These are phyloP conservation scores for Alloscopus bannaensis DNA, from an alignment of 2,888 invertebrate species.

Conservation along the genomic window DNA sequence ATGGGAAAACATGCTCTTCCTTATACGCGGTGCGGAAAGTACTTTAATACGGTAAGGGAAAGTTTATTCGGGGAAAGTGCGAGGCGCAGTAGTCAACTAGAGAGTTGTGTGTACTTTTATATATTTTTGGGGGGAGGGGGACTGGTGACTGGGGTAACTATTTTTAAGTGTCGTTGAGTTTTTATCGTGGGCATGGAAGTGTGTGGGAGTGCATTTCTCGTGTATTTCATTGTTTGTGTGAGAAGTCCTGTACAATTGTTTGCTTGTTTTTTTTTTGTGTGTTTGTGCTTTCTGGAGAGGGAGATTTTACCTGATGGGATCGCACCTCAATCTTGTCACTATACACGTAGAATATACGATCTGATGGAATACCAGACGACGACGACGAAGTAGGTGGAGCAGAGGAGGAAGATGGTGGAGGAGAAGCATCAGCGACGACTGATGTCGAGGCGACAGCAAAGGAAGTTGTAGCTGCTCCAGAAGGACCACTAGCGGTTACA, in stretches of 20 bases:
- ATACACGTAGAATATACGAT: conserved; percentile 78
- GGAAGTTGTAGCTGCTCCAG: conserved; percentile 59
- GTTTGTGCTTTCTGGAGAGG: conserved; percentile 48
- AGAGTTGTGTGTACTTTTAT: no score
- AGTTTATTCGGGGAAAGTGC: no score
- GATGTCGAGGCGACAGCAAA: conserved; percentile 60
- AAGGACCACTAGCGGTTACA: conserved; percentile 60
- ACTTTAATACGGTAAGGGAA: no score
- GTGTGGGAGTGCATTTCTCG: no score
- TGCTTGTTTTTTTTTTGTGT: conserved; percentile 18
- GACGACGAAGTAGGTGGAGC: conserved; percentile 69
- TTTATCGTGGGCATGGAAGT: no score
- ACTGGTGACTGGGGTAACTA: no score
- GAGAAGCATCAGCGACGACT: conserved; percentile 66
- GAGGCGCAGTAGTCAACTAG: no score
- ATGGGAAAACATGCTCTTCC: no score
- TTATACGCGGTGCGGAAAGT: no score
- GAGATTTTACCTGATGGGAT: conserved; percentile 76
- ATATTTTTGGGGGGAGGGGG: no score
- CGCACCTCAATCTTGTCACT: conserved; percentile 78
- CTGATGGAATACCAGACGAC: conserved; percentile 73
- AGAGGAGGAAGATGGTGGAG: conserved; percentile 57
- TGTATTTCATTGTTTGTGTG: no score
- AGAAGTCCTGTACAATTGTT: conserved; percentile 15
- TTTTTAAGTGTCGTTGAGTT: no score